Conservation (phyloP, 2,888 invertebrate genomes). For the Melipona beecheii region DNA sequence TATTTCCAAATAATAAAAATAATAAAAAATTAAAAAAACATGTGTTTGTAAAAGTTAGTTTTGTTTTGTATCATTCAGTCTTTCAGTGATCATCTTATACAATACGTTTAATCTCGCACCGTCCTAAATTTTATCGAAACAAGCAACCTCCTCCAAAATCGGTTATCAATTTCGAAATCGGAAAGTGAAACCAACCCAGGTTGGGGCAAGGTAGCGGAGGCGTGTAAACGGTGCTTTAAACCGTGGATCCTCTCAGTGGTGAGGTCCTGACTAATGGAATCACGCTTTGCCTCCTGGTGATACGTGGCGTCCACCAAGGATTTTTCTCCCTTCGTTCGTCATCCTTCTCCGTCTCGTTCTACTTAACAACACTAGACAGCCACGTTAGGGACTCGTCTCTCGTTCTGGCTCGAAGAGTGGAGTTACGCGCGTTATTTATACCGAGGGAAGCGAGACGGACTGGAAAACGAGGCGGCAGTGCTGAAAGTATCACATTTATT, state of each 20-base stretch:
- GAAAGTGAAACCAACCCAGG: background rate
- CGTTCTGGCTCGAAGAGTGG: slow-evolving; percentile 49
- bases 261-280: slow-evolving; percentile 80
- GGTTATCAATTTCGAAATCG: background rate
- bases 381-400: slow-evolving; percentile 12
- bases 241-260: slow-evolving; percentile 70
- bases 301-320: slow-evolving; percentile 67
- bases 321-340: slow-evolving; percentile 32
- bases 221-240: slow-evolving; percentile 72
- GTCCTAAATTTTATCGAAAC: background rate
- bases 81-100: too few relatives aligned
- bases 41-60: too few relatives aligned
- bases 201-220: slow-evolving; percentile 27
- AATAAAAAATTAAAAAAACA: too few relatives aligned
- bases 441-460: slow-evolving; percentile 63
- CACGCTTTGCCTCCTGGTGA: slow-evolving; percentile 78
- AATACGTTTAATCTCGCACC: background rate
- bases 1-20: too few relatives aligned
- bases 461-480: slow-evolving; percentile 71
- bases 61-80: too few relatives aligned
- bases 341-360: slow-evolving; percentile 23
- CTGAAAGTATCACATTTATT: slow-evolving; percentile 79
- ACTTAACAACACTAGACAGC: slow-evolving; percentile 51
- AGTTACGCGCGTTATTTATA: slow-evolving; percentile 78
- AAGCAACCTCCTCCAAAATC: background rate